Evolutionary conservation across 2,113 vertebrate genomes (phyloP).

Genomic region (Plecturocebus donacophilus): DNA sequence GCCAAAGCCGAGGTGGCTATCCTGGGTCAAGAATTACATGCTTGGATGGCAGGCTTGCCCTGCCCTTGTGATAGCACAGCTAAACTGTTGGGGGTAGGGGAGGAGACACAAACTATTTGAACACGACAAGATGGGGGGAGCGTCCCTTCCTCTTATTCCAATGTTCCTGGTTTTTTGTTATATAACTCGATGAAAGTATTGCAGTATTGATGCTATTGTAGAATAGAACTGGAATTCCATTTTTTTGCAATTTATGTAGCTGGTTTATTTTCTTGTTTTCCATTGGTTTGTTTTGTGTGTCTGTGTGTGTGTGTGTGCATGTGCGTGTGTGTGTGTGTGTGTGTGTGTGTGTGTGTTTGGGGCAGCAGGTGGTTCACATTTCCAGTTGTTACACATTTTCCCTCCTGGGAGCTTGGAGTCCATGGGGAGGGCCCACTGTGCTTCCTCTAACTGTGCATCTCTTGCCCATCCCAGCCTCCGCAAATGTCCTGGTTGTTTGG

Average conservation of each 20-base stretch:
- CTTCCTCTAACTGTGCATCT: too few relatives aligned
- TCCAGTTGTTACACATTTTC: background rate
- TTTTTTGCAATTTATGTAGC: background rate
- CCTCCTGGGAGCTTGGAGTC: background rate
- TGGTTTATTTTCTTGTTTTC: background rate
- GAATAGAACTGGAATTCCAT: background rate
- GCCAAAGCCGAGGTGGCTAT: background rate
- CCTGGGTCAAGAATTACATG: background rate
- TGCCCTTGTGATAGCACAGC: fast-evolving
- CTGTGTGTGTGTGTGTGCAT: too few relatives aligned
- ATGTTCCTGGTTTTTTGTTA: background rate
- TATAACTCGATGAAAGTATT: background rate
- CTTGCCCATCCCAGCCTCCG: fast-evolving
- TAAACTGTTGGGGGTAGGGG: too few relatives aligned
- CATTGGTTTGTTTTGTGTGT: background rate
- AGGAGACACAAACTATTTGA: background rate
- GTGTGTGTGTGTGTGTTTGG: fast-evolving
- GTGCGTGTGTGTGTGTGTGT: too few relatives aligned
- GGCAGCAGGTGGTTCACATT: too few relatives aligned
- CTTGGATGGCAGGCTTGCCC: background rate
- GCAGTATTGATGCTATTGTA: background rate
- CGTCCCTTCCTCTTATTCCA: background rate
- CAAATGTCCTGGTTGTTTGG: background rate
- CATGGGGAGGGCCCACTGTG: fast-evolving
- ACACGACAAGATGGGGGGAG: fast-evolving